Evolutionary conservation across 1,140 invertebrate species (phyloP).

Genomic region (Galleria mellonella): DNA sequence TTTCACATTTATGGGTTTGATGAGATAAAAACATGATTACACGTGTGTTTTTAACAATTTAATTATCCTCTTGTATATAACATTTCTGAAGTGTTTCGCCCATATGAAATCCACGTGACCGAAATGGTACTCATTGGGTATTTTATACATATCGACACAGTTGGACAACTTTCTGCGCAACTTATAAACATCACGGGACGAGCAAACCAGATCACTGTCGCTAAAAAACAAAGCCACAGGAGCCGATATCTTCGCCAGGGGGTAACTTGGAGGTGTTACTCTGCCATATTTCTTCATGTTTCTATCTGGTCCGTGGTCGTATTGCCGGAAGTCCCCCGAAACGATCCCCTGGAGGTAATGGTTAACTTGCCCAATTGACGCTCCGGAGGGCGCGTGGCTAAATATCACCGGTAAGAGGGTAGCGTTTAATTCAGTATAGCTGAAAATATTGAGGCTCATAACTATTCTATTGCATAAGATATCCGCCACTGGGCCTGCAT

Average conservation of each 20-base stretch:
- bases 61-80: no score
- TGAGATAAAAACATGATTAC: no score
- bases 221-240: not conserved
- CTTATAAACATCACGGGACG: slow-evolving; percentile 34
- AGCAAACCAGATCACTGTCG: not conserved
- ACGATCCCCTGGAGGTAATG: no score
- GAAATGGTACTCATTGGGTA: slow-evolving; percentile 65
- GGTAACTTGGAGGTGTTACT: not conserved
- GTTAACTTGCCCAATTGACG: no score
- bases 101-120: slow-evolving; percentile 64
- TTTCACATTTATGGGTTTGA: no score
- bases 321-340: no score
- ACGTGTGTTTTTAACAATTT: no score
- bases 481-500: slow-evolving; percentile 2
- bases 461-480: not conserved
- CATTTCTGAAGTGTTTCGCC: not conserved
- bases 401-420: no score
- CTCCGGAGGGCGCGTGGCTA: no score
- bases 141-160: slow-evolving; percentile 26
- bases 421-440: no score
- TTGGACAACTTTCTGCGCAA: slow-evolving; percentile 72
- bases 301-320: no score
- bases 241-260: not conserved
- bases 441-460: no score
- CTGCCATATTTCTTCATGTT: not conserved